Evolutionary conservation across 1,140 invertebrate genomes (phyloP).

Genomic region (Formica exsecta): DNA sequence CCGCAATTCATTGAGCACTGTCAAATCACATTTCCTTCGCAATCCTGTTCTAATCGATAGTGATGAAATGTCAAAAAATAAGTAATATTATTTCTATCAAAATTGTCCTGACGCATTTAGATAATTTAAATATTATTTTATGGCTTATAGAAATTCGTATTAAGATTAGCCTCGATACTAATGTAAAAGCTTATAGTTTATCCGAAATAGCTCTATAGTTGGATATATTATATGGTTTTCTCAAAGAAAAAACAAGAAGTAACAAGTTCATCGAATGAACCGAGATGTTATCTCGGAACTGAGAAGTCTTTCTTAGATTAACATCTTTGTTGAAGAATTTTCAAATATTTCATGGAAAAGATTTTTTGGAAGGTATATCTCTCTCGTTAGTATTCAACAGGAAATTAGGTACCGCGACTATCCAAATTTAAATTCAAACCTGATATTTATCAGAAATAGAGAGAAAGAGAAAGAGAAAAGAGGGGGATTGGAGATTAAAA

Average conservation of each 20-base stretch:
- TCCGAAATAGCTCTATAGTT: background rate
- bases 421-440: slow-evolving; percentile 22
- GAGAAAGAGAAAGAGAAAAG: too few species aligned
- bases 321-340: slow-evolving; percentile 46
- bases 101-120: background rate
- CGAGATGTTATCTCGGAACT: background rate
- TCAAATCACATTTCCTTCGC: slow-evolving; percentile 15
- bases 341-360: slow-evolving; percentile 11
- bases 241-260: background rate
- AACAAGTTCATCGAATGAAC: slow-evolving; percentile 6
- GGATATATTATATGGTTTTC: background rate
- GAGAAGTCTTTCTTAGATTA: slow-evolving; percentile 29
- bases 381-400: slow-evolving; percentile 55
- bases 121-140: background rate
- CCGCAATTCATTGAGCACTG: slow-evolving; percentile 21
- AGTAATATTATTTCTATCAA: slow-evolving; percentile 7
- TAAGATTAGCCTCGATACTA: slow-evolving; percentile 4
- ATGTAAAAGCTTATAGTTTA: background rate
- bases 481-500: too few species aligned
- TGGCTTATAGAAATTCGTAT: background rate
- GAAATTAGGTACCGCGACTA: slow-evolving; percentile 10
- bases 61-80: background rate
- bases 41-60: background rate
- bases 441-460: background rate
- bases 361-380: background rate